Evolutionary conservation across 2,888 invertebrate genomes (phyloP), one percentile per base, ranked within the genome.

Genomic region (Arge pagana): DNA sequence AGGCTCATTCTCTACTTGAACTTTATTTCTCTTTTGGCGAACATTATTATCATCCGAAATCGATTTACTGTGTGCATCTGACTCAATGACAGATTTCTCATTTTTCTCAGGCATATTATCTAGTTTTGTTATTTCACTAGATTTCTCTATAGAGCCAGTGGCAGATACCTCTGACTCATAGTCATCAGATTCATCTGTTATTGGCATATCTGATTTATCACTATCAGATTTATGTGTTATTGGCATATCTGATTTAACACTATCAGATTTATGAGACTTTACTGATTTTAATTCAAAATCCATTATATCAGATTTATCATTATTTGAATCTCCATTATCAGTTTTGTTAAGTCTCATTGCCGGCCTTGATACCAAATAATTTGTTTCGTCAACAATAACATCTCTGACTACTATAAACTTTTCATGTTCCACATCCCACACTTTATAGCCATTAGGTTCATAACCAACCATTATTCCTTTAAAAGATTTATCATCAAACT

Each of bases 401-500:
- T 74, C 72, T 52, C 72, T 61, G 10, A 62, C 70, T 43, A 60
- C 55, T 10, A 63, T 43, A 61, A 56, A 69, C 48, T 65, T 68
- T 50, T 62, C 57, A 53, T 45, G 54, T 60, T 69, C 61, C 21
- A 59, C 49, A 53, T 71, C 61, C 58, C 58, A 71, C 40, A 72
- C 57, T 62, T 67, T 69, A 62, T 74, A 73, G 8, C 69, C 70
- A 56, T 70, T 72, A 54, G 63, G 56, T 61, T 61, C 65, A 59
- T 67, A 71, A 4, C 66, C 70, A 16, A 67, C 62, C 13, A 73
- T 45, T 53, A 69, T 68, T 18, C 61, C 68, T 65, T 72, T 72
- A 57, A 56, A 63, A 42, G 70, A 71, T 55, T 69, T 72, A 35
- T 63, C 55, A 56, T 72, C 69, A 59, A 70, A 67, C 59, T 71